Evolutionary conservation across 2,888 invertebrate species (phyloP).

Genomic region (Siphlonurus alternatus): DNA sequence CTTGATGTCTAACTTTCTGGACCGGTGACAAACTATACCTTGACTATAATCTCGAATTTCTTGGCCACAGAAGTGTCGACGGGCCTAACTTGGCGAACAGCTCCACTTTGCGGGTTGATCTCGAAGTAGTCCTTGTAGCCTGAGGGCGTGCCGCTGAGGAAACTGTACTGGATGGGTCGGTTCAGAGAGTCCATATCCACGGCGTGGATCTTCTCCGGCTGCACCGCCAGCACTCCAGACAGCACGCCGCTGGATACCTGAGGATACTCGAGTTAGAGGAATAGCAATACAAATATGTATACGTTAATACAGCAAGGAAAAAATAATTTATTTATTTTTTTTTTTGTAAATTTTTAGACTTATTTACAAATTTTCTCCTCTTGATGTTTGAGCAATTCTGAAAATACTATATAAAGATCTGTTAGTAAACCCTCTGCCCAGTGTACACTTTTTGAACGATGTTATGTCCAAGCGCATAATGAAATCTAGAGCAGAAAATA

Average conservation of each 20-base stretch:
- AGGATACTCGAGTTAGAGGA: constrained; percentile 15
- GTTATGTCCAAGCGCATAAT: too few species aligned
- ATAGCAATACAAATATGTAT: constrained; percentile 8
- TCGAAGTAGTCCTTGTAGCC: constrained; percentile 65
- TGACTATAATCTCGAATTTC: constrained; percentile 63
- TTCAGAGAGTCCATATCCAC: constrained; percentile 80
- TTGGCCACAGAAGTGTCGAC: constrained; percentile 64
- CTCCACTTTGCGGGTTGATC: constrained; percentile 63
- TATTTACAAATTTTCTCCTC: background rate
- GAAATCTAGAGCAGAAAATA: too few species aligned
- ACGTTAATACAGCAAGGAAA: background rate
- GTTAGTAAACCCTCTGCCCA: too few species aligned
- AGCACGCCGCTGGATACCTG: constrained; percentile 67
- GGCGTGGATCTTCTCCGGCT: constrained; percentile 78
- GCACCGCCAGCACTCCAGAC: constrained; percentile 64
- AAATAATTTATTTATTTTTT: background rate
- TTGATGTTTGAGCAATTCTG: too few species aligned
- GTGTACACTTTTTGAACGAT: too few species aligned
- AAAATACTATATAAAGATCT: too few species aligned
- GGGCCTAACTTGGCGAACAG: constrained; percentile 60
- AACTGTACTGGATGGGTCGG: constrained; percentile 63
- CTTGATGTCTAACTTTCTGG: too few species aligned
- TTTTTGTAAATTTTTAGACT: background rate
- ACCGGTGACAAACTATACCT: constrained; percentile 43
- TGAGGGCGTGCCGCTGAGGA: constrained; percentile 62